Evolutionary conservation across 2,888 invertebrate genomes (phyloP).

Genomic region (Andrena bicolor): DNA sequence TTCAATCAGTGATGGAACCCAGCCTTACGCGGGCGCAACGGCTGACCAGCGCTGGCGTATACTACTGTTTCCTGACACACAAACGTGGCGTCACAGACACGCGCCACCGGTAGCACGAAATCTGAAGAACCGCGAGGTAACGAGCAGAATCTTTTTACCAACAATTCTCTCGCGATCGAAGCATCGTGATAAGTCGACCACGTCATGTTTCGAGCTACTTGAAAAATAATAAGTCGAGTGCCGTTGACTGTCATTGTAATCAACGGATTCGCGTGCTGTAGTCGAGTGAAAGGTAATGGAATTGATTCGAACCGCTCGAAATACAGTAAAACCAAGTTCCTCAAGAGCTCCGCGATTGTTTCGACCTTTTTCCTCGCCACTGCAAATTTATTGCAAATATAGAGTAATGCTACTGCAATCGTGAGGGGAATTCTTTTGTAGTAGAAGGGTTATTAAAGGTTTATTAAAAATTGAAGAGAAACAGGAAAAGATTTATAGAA

Average conservation of each 20-base stretch:
- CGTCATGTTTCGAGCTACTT: not conserved
- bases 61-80: too few species aligned
- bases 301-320: slow-evolving; percentile 33
- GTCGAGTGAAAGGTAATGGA: slow-evolving; percentile 40
- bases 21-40: not conserved
- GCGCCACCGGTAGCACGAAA: too few species aligned
- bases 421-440: not conserved
- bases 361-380: slow-evolving; percentile 11
- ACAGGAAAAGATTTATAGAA: too few species aligned
- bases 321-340: slow-evolving; percentile 24
- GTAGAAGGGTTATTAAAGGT: too few species aligned
- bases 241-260: slow-evolving; percentile 13
- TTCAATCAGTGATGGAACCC: slow-evolving; percentile 6
- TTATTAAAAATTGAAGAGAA: too few species aligned
- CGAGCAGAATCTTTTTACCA: not conserved
- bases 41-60: not conserved
- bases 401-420: not conserved
- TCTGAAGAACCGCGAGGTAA: too few species aligned
- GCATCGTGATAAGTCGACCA: not conserved
- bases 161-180: not conserved
- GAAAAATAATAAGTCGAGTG: slow-evolving; percentile 28
- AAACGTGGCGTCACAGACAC: too few species aligned
- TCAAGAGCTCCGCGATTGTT: slow-evolving; percentile 3
- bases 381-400: not conserved
- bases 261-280: slow-evolving; percentile 22